These are phyloP conservation scores for Brachionichthys hirsutus DNA, from an alignment of 2,113 vertebrate species.

Conservation along the genomic window DNA sequence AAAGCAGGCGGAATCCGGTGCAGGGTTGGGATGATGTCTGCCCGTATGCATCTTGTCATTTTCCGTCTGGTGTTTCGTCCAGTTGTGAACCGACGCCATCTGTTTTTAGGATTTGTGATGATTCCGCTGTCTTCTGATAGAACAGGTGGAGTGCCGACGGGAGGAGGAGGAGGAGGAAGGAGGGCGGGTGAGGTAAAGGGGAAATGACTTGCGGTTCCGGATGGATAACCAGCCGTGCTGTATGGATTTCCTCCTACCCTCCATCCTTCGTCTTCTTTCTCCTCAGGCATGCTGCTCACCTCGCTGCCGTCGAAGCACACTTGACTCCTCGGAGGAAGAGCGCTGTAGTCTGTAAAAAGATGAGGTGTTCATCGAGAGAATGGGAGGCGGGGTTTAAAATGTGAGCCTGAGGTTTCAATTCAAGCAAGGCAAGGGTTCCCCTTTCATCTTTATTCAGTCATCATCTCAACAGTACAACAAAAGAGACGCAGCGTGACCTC, in stretches of 20 bases:
- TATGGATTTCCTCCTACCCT: slow-evolving; percentile 50
- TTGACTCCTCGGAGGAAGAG: slow-evolving; percentile 29
- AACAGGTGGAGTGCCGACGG: slow-evolving; percentile 46
- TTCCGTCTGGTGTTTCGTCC: slow-evolving; percentile 60
- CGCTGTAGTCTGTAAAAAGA: slow-evolving; percentile 20
- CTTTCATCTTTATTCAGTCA: slow-evolving; percentile 18
- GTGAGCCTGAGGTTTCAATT: background rate
- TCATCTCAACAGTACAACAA: slow-evolving; percentile 1
- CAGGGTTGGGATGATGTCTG: slow-evolving; percentile 20
- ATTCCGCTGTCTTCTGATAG: slow-evolving; percentile 27
- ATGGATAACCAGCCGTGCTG: slow-evolving; percentile 57
- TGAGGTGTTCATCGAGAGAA: slow-evolving; percentile 17
- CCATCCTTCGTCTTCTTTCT: slow-evolving; percentile 21
- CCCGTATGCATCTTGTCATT: slow-evolving; percentile 45
- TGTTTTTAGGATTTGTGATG: slow-evolving; percentile 7
- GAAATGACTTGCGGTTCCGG: slow-evolving; percentile 64
- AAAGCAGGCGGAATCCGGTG: background rate
- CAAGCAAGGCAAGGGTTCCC: background rate
- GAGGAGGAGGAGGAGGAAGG: slow-evolving; percentile 6
- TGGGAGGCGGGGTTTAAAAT: background rate
- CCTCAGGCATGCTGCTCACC: slow-evolving; percentile 42
- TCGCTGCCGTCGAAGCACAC: slow-evolving; percentile 35
- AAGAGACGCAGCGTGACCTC: slow-evolving; percentile 16
- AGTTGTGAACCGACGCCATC: slow-evolving; percentile 28
- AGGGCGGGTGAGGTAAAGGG: slow-evolving; percentile 48